Evolutionary conservation across 2,113 vertebrate genomes (phyloP), one percentile per base, ranked within the genome.

Genomic region (Notechis scutatus): DNA sequence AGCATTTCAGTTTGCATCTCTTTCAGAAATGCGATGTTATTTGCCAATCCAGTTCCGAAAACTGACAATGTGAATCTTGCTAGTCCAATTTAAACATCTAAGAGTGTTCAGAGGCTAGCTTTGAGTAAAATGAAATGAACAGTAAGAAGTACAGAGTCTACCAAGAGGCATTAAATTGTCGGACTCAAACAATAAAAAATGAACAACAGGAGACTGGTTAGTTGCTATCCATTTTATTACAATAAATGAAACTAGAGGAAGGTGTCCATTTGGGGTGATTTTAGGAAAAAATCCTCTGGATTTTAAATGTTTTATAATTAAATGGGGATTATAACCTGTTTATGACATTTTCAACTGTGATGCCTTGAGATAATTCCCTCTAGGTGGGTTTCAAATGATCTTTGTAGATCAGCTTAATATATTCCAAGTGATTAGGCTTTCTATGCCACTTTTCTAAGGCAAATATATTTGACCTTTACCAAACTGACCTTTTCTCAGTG

Each of bases 1-100:
- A 0, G 92, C 21, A 86, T 90, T 93, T 95, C 95, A 95, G 92
- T 42, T 42, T 42, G 74, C 34, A 42, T 81, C 18, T 87, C 86
- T 52, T 50, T 50, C 86, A 47, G 92, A 93, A 91, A 94, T 92
- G 88, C 92, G 93, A 95, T 94, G 93, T 12, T 85, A 50, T 47
- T 90, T 93, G 95, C 95, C 95, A 96, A 96, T 96, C 96, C 92
- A 94, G 93, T 94, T 87, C 96, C 92, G 93, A 95, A 96, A 94
- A 87, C 93, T 94, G 93, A 94, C 94, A 94, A 95, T 92, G 92
- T 93, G 88, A 96, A 90, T 95, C 95, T 92, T 92, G 94, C 95
- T 95, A 94, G 94, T 92, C 93, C 93, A 95, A 94, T 95, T 96
- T 96, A 94, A 93, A 92, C 91, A 92, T 94, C 92, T 94, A 95